phyloP scores from a whole-genome alignment of 2,888 invertebrate species.

The Sphaerolaimus hirsutus region DNA sequence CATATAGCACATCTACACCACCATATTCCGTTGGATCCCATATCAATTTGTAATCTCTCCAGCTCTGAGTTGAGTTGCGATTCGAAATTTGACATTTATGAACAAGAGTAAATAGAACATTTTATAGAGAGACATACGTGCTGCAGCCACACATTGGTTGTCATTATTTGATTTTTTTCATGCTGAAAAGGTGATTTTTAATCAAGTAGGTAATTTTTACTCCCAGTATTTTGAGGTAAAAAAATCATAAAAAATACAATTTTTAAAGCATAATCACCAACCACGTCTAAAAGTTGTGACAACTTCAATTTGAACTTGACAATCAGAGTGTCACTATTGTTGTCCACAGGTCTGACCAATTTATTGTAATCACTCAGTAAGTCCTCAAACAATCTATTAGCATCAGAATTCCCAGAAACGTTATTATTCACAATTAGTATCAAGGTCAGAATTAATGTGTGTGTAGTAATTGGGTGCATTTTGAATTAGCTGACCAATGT shows the following conservation, averaged over 20 bases:
- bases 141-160: conserved; percentile 24
- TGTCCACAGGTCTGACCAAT: conserved; percentile 21
- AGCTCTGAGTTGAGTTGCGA: conserved; percentile 12
- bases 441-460: no score
- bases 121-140: conserved; percentile 16
- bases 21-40: conserved; percentile 25
- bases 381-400: conserved; percentile 6
- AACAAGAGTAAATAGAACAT: background rate
- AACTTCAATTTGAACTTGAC: conserved; percentile 39
- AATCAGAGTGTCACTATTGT: conserved; percentile 34
- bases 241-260: background rate
- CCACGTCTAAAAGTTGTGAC: conserved; percentile 42
- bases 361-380: conserved; percentile 6
- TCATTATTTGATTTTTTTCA: conserved; percentile 23
- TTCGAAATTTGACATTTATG: background rate
- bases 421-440: no score
- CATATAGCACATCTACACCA: conserved; percentile 25
- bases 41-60: conserved; percentile 23
- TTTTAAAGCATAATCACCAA: conserved; percentile 15
- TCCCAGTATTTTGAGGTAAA: no score
- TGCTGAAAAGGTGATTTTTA: no score
- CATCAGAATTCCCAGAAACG: no score
- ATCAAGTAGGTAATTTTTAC: no score
- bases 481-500: no score
- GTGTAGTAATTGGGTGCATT: no score